These are phyloP conservation scores for Menidia beryllina DNA, from an alignment of 2,113 vertebrate species.

Conservation along the genomic window DNA sequence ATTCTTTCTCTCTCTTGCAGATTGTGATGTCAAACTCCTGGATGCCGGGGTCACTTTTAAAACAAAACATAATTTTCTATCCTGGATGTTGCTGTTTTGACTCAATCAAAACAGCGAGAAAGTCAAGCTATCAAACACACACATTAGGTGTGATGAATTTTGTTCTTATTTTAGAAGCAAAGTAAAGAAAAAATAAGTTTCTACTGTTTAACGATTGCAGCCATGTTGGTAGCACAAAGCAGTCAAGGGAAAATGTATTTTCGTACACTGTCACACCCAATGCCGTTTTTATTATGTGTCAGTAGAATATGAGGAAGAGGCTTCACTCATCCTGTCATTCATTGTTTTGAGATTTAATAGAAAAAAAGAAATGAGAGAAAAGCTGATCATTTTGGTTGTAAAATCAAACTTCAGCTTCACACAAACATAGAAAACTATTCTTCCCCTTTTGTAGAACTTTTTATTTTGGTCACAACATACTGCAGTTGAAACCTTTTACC, in stretches of 20 bases:
- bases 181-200: slow-evolving; percentile 48
- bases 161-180: slow-evolving; percentile 69
- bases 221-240: slow-evolving; percentile 78
- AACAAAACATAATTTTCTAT: slow-evolving; percentile 71
- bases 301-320: slow-evolving; percentile 38
- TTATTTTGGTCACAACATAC: slow-evolving; percentile 51
- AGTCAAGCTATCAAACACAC: slow-evolving; percentile 63
- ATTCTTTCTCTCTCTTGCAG: slow-evolving; percentile 86
- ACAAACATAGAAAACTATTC: slow-evolving; percentile 33
- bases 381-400: slow-evolving; percentile 41
- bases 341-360: slow-evolving; percentile 22
- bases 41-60: slow-evolving; percentile 88
- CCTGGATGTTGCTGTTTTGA: slow-evolving; percentile 78
- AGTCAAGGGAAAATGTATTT: slow-evolving; percentile 70
- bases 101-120: slow-evolving; percentile 80
- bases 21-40: slow-evolving; percentile 95
- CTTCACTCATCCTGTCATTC: slow-evolving; percentile 22
- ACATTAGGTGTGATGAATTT: slow-evolving; percentile 76
- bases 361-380: slow-evolving; percentile 6
- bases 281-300: slow-evolving; percentile 56
- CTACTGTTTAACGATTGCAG: slow-evolving; percentile 69
- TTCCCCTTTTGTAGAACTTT: slow-evolving; percentile 47
- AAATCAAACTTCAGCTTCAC: slow-evolving; percentile 27
- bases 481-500: slow-evolving; percentile 69
- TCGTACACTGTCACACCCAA: slow-evolving; percentile 54